Conservation (phyloP, 2,888 invertebrate species). For the Abrostola triplasia region DNA sequence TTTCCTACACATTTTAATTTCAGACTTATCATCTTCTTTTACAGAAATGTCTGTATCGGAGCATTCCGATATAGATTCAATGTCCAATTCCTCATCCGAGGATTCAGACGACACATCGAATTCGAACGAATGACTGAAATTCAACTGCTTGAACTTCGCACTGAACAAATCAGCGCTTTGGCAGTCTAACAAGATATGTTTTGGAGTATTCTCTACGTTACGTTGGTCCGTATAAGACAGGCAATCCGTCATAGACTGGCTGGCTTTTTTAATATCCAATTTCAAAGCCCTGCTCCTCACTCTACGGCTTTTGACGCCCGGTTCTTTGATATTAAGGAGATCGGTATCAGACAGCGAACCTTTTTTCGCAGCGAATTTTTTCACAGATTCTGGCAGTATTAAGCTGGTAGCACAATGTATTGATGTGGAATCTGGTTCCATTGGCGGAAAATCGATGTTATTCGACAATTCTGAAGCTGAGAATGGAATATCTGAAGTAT, state of each 20-base stretch:
- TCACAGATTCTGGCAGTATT: constrained; percentile 68
- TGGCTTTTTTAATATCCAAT: constrained; percentile 77
- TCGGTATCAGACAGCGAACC: constrained; percentile 80
- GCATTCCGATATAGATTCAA: constrained; percentile 76
- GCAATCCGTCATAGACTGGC: constrained; percentile 69
- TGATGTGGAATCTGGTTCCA: constrained; percentile 78
- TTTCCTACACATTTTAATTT: constrained; percentile 79
- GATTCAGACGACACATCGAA: constrained; percentile 72
- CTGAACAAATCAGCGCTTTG: constrained; percentile 74
- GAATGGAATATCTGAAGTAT: constrained; percentile 37
- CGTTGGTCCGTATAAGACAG: constrained; percentile 53
- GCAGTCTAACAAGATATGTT: constrained; percentile 74
- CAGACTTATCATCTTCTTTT: constrained; percentile 59
- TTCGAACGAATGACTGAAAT: constrained; percentile 79
- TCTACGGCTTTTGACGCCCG: constrained; percentile 56
- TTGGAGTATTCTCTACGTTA: constrained; percentile 80
- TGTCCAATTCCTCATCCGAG: constrained; percentile 71
- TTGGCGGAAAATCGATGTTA: constrained; percentile 63
- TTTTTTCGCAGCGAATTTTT: constrained; percentile 71
- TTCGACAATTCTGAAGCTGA: constrained; percentile 40
- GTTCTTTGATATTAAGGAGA: constrained; percentile 59
- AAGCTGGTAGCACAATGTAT: constrained; percentile 64
- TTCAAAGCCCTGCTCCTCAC: constrained; percentile 73
- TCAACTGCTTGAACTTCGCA: constrained; percentile 70
- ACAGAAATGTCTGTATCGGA: constrained; percentile 72